Percentiles rank a stretch among this genome's conserved stretches.
Evolutionary conservation across 1,140 invertebrate genomes (phyloP).

Genomic region (Diabrotica undecimpunctata): DNA sequence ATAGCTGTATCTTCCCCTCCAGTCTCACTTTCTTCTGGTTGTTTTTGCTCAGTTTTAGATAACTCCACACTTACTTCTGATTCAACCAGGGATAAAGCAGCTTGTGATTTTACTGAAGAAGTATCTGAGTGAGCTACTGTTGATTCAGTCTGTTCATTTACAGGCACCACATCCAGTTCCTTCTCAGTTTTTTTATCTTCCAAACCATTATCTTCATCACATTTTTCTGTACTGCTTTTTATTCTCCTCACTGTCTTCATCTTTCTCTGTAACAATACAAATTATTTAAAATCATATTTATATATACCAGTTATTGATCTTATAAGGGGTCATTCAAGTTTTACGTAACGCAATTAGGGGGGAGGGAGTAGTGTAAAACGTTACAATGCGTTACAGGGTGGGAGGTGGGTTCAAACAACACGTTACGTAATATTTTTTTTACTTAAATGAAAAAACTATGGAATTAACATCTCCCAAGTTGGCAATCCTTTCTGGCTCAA

Average conservation of each 20-base stretch:
- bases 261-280: conserved; percentile 29
- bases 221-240: conserved; percentile 15
- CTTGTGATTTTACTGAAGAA: conserved; percentile 3
- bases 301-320: background rate
- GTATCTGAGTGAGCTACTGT: conserved; percentile 10
- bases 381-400: no score
- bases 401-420: no score
- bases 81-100: conserved; percentile 12
- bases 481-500: no score
- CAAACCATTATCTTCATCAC: conserved; percentile 12
- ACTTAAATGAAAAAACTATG: no score
- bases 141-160: conserved; percentile 1
- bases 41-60: conserved; percentile 5
- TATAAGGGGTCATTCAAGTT: no score
- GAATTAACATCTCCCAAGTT: no score
- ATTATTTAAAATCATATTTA: conserved; percentile 10
- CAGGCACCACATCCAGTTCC: background rate
- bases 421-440: no score
- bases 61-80: conserved; percentile 1
- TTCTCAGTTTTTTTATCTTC: conserved; percentile 10
- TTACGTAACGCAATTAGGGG: no score
- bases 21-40: conserved; percentile 17
- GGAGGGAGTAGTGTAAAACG: no score
- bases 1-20: conserved; percentile 16
- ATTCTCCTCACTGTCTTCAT: conserved; percentile 24